Evolutionary conservation across 30 jellyfish, hydroid and myxozoan genomes (phyloP), one percentile per base, ranked within the genome.

Genomic region (Aurelia aurita complex sp. Pacific): DNA sequence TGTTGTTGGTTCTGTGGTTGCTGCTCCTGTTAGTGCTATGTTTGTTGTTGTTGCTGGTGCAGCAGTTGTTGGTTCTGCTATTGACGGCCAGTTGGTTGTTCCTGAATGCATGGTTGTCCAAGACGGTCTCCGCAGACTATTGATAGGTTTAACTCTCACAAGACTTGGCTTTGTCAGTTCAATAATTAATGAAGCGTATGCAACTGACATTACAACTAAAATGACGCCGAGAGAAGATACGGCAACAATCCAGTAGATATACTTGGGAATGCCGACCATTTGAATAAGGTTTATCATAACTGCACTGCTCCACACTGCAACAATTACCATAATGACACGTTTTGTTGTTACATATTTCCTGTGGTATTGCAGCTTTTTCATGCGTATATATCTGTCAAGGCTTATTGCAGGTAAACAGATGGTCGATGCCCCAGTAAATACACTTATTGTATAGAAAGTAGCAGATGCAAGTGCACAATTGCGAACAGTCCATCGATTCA

Each of bases 381-480:
- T 83, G 19, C 92, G 62, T 14, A 83, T 71, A 67, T 83, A 83
- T 55, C 92, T 63, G 46, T 83, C 92, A 32, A 83, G 80, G 65
- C 92, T 83, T 69, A 83, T 83, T 64, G 73, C 72, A 33, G 92
- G 81, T 14, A 83, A 76, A 60, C 92, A 70, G 55, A 83, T 80
- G 59, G 86, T 86, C 32, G 92, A 83, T 78, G 86, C 85, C 19
- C 85, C 85, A 66, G 86, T 71, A 70, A 83, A 83, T 16, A 72
- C 33, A 0, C 85, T 40, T 18, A 71, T 64, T 18, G 92, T 29
- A 14, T 51, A 36, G 15, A n/a, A 12, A 40, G 70, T 9, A 3
- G 2, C 12, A 61, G 12, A 61, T 17, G 70, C 32, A 5, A 61
- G 17, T 12, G 70, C 32, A 23, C 70, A 61, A 12, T 13, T 17